Base-by-base conservation (phyloP, 2,113 vertebrate genomes). In the Panthera tigris region DNA sequence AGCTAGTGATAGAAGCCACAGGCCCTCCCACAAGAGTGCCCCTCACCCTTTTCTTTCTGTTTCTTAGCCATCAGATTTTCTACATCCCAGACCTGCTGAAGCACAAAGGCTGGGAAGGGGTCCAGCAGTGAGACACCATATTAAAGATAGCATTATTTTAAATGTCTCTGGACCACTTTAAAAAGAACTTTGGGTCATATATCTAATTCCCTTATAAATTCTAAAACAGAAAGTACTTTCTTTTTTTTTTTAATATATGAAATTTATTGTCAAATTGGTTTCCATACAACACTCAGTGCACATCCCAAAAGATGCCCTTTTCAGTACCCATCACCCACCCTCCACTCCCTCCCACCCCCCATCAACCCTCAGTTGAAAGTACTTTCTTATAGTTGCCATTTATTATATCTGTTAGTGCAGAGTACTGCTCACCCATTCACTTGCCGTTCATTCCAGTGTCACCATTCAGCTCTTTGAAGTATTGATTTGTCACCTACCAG, bases 121-220 rank as follows among this genome's bases (percentile, higher is more conserved):
- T 6, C n/a, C 71, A 71, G 39, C 11, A 36, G 10, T 52, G 52
- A 89, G 65, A 81, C 4, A n/a, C 23, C 29, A 7, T 45, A 73
- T 78, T 48, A 31, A 93, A 85, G 48, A 85, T 5, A 69, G 23
- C 18, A n/a, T 39, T 71, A 52, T 50, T 87, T 96, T 73, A 91
- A 95, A 93, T 31, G 31, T 78, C 41, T 55, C 73, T 78, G 83
- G 21, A 27, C 10, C 25, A 50, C 33, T 41, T 87, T 81, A 94
- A 63, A 63, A 78, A 78, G 85, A 95, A 61, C 23, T 79, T 97
- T 52, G 33, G 45, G 5, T 66, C n/a, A n/a, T 61, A 33, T 31
- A 36, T 66, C 31, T 68, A 88, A 71, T 91, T 97, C 16, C 13
- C 50, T 86, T 96, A 50, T 74, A 96, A 91, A 71, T 83, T 94